Conservation (phyloP, 1,140 invertebrate genomes). For the Lepidostoma basale region DNA sequence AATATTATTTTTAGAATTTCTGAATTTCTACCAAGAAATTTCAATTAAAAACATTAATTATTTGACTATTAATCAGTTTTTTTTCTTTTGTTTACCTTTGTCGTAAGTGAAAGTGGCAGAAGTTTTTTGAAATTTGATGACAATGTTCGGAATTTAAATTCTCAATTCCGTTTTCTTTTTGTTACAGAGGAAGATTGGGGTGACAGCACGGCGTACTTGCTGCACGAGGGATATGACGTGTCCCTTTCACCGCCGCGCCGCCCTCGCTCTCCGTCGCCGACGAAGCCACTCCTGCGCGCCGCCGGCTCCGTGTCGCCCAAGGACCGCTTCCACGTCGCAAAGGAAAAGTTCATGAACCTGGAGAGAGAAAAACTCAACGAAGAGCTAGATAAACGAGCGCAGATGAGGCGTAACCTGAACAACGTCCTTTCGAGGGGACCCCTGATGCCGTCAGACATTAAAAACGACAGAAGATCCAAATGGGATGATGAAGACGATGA, state of each 20-base stretch:
- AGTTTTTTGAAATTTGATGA: too few species aligned
- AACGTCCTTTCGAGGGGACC: slow-evolving; percentile 53
- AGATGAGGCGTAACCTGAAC: slow-evolving; percentile 56
- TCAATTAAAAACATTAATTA: too few species aligned
- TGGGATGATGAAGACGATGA: slow-evolving; percentile 39
- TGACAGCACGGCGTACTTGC: slow-evolving; percentile 60
- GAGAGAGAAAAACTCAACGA: slow-evolving; percentile 70
- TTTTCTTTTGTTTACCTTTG: too few species aligned
- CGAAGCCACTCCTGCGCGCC: slow-evolving; percentile 38
- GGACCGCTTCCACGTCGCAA: slow-evolving; percentile 81
- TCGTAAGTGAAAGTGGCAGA: too few species aligned
- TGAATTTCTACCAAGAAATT: too few species aligned
- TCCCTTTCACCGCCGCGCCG: slow-evolving; percentile 51
- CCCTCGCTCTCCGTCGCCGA: slow-evolving; percentile 42
- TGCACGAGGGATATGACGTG: slow-evolving; percentile 59
- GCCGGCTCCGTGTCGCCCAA: slow-evolving; percentile 63
- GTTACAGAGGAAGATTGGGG: slow-evolving; percentile 62
- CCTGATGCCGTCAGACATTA: slow-evolving; percentile 46
- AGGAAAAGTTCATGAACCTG: slow-evolving; percentile 80
- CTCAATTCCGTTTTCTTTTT: slow-evolving; percentile 42
- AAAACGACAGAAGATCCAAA: slow-evolving; percentile 29
- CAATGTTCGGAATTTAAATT: too few species aligned
- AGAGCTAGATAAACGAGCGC: slow-evolving; percentile 60
- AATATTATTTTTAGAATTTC: too few species aligned
- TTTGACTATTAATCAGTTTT: too few species aligned